Percentiles rank a stretch among this genome's conserved stretches.
Conservation (phyloP, 2,113 vertebrate genomes). For the Fulica atra region DNA sequence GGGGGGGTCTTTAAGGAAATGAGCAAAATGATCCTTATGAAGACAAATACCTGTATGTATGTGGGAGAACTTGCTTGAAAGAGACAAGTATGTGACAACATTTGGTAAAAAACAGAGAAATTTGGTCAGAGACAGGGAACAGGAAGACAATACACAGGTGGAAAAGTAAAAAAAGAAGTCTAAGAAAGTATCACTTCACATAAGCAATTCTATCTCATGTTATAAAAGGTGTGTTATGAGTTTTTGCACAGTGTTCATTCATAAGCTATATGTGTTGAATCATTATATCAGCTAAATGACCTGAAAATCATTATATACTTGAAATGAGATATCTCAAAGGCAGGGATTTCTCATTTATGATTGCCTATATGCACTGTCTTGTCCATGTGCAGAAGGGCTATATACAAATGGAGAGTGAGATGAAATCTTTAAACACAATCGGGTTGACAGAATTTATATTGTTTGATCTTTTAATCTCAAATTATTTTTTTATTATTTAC, state of each 20-base stretch:
- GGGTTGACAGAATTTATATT: not conserved
- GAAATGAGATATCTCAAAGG: not conserved
- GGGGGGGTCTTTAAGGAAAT: not conserved
- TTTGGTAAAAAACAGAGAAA: not conserved
- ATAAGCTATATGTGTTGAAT: not conserved
- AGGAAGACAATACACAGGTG: not conserved
- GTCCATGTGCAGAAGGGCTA: not conserved
- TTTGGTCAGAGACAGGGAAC: not conserved
- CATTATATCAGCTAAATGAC: not conserved
- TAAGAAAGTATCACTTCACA: not conserved
- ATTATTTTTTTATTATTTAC: not conserved
- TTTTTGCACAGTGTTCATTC: not conserved
- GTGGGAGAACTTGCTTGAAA: not conserved
- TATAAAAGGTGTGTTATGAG: not conserved
- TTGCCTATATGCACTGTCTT: not conserved
- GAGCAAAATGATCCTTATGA: not conserved
- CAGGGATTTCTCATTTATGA: not conserved
- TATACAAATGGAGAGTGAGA: not conserved
- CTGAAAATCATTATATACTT: not conserved
- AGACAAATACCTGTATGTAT: not conserved
- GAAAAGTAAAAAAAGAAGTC: not conserved
- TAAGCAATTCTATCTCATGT: not conserved
- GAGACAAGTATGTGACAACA: not conserved
- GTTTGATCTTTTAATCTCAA: not conserved
- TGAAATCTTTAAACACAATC: not conserved